Evolutionary conservation across 2,113 vertebrate genomes (phyloP).

Genomic region (Coracopsis vasa): DNA sequence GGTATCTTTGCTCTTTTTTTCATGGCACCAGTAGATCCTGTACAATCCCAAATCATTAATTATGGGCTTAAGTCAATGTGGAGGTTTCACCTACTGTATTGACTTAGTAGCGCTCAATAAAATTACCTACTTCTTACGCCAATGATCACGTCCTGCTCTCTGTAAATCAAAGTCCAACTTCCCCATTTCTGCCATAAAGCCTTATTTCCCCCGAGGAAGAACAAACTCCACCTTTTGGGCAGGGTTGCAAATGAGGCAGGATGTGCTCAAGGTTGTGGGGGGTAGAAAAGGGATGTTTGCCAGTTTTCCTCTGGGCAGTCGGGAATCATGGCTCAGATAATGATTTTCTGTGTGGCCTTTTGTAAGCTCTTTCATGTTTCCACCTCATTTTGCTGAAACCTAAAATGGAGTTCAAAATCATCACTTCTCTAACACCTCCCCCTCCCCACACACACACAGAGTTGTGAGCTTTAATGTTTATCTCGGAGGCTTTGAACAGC

Average conservation of each 20-base stretch:
- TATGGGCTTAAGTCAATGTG: neutral
- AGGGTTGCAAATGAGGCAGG: neutral
- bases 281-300: neutral
- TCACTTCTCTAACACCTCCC: conserved; percentile 36
- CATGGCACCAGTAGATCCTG: neutral
- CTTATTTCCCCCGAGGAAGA: neutral
- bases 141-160: neutral
- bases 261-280: accelerated
- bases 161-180: neutral
- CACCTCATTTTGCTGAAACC: conserved; percentile 19
- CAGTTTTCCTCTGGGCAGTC: neutral
- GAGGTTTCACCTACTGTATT: neutral
- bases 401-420: conserved; percentile 26
- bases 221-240: neutral
- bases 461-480: conserved; percentile 21
- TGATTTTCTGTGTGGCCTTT: neutral
- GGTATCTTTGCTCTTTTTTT: neutral
- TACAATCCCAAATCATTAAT: neutral
- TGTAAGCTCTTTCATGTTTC: neutral
- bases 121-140: neutral
- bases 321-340: neutral
- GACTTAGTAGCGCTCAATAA: neutral
- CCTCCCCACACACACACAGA: neutral
- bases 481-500: neutral
- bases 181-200: neutral